These are phyloP conservation scores for Irena cyanogastra DNA, from an alignment of 2,113 vertebrate species.

Conservation along the genomic window DNA sequence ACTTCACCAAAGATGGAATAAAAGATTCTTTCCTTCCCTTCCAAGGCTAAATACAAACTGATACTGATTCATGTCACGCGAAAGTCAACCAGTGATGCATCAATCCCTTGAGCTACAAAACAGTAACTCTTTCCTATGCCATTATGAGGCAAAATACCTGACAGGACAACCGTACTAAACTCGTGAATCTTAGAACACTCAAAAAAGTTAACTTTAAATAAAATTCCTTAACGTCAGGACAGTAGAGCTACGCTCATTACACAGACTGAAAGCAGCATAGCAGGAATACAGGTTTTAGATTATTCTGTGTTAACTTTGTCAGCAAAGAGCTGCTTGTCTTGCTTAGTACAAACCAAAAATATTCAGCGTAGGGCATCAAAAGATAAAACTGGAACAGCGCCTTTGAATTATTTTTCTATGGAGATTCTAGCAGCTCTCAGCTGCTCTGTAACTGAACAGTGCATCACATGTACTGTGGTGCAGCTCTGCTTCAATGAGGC, in stretches of 20 bases:
- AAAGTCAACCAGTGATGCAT: neutral
- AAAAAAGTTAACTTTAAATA: neutral
- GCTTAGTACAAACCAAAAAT: neutral
- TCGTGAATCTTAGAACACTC: neutral
- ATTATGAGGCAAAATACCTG: neutral
- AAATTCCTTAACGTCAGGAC: neutral
- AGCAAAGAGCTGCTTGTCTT: neutral
- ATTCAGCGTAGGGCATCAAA: neutral
- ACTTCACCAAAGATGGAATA: neutral
- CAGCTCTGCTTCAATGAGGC: neutral
- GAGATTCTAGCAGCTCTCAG: neutral
- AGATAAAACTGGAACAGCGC: neutral
- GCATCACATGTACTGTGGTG: accelerated
- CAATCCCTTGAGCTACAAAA: neutral
- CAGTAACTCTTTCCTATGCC: neutral
- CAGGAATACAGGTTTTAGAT: neutral
- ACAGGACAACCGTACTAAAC: neutral
- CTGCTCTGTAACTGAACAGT: neutral
- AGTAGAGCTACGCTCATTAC: neutral
- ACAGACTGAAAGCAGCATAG: neutral
- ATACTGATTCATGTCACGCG: neutral
- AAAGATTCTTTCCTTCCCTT: neutral
- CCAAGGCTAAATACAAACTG: neutral
- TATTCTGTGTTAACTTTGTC: neutral
- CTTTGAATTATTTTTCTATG: neutral